These are phyloP conservation scores for Pammene fasciana DNA, from an alignment of 2,888 invertebrate genomes.

Conservation along the genomic window DNA sequence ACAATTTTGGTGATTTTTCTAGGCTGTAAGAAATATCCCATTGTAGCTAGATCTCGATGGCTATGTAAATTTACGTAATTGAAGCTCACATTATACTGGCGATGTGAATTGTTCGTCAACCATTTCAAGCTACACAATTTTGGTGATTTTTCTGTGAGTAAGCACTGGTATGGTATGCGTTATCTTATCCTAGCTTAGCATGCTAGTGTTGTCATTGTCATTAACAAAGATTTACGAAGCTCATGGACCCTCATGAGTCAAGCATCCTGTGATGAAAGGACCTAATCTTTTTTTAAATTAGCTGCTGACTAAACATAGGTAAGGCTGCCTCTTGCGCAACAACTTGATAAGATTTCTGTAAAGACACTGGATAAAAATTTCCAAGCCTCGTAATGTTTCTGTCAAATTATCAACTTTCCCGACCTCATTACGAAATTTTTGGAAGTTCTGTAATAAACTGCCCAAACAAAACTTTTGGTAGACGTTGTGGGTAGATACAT, in stretches of 20 bases:
- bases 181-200: slow-evolving; percentile 42
- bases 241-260: slow-evolving; percentile 22
- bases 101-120: not conserved
- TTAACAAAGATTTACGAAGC: slow-evolving; percentile 39
- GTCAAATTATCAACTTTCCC: not conserved
- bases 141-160: slow-evolving; percentile 18
- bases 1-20: slow-evolving; percentile 8
- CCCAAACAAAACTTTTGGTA: too few relatives aligned
- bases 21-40: too few relatives aligned
- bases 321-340: slow-evolving; percentile 11
- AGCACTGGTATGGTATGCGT: slow-evolving; percentile 4
- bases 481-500: too few relatives aligned
- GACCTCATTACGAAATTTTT: not conserved
- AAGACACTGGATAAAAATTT: not conserved
- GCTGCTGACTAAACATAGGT: not conserved
- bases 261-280: slow-evolving; percentile 29
- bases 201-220: slow-evolving; percentile 28
- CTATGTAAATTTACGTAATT: not conserved
- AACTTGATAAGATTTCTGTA: slow-evolving; percentile 4
- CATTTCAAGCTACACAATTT: not conserved
- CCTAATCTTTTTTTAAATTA: slow-evolving; percentile 31
- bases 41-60: too few relatives aligned
- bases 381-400: slow-evolving; percentile 7
- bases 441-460: not conserved
- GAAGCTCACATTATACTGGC: not conserved